Evolutionary conservation across 2,888 invertebrate genomes (phyloP), one percentile per base, ranked within the genome.

Genomic region (Cotesia congregata): DNA sequence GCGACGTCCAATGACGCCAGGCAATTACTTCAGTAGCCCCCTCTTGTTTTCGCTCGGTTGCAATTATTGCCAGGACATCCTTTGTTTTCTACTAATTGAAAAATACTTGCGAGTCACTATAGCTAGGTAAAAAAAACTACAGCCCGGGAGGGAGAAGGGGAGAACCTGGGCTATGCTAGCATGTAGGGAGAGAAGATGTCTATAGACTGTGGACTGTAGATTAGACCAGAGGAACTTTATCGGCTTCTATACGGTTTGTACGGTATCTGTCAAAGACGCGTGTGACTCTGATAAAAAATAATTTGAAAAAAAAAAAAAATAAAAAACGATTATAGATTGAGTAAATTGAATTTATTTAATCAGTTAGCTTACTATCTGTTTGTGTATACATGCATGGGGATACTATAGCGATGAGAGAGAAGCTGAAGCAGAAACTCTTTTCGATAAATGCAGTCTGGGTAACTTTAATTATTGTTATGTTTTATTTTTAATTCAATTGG

Each of bases 81-180:
- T 84, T 85, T 84, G 85, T 84, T 83, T 81, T 82, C 78, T 81
- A 80, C 82, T 83, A 83, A 85, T 85, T 85, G 84, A 85, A 85
- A 85, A 84, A 85, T 84, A 83, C 84, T 83, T 82, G 79, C 78
- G 80, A 79, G 77, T 79, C 78, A 75, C 79, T 68, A 62, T 74
- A 77, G 78, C 80, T 69, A 81, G 77, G 71, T 79, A 62, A 59
- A 68, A 70, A 60, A 9, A 72, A 38, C 39, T 9, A 73, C 6
- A 67, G 67, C 41, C 17, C 12, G 64, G 60, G 74, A 72, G 41
- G 20, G 62, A 77, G 38, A 40, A 60, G n/a, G 62, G 64, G 50
- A 61, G 62, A 72, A 41, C n/a, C 38, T 30, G 30, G 30, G 30
- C 30, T 30, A 30, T 30, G 30, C 30, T 3, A 30, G 30, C 3